Base-by-base conservation (phyloP, 2,888 invertebrate genomes). In the Rhynchonema sp. region DNA sequence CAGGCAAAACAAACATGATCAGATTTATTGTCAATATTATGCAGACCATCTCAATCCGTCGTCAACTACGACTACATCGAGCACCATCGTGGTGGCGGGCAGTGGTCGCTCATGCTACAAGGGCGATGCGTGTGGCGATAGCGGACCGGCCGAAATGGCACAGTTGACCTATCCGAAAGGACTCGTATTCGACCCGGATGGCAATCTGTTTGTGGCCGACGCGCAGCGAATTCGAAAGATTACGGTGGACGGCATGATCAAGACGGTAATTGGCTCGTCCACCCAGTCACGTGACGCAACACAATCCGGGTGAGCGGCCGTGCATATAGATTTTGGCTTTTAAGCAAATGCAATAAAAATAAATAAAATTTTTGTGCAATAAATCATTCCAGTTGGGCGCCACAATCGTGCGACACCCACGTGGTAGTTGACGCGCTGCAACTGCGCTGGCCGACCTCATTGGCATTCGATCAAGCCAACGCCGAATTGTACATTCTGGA, bases 141-240 rank as follows among this genome's bases (percentile, higher is more conserved):
- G 89, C 68, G 88, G 88, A 55, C 83, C 84, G 46, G 94, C 96
- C 1, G 80, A 85, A 59, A 82, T 85, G 69, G 91, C 96, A 0
- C 85, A 89, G 72, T 80, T 98, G 61, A 85, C 88, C 46, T 91
- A 91, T 80, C 91, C 96, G 2, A 98, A 96, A 82, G 94, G 89
- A 62, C 83, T 98, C 62, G 91, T 91, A 29, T 90, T 96, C 66
- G 88, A 91, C 58, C 87, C 89, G 60, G 87, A 89, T 73, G 87
- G 87, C 70, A 87, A 90, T 25, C 87, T 96, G 83, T 98, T 90
- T 73, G 64, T 69, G 38, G 64, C 66, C 54, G 69, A 98, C 75
- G 94, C 94, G 57, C 90, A 91, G 1, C 91, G 91, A 71, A 88
- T 98, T 62, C 82, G 96, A 64, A 86, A 86, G 30, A 89, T 98